Percentiles rank a stretch among this genome's conserved stretches.
phyloP scores from a whole-genome alignment of 2,888 invertebrate species.

The Zaprionus obscuricornis region DNA sequence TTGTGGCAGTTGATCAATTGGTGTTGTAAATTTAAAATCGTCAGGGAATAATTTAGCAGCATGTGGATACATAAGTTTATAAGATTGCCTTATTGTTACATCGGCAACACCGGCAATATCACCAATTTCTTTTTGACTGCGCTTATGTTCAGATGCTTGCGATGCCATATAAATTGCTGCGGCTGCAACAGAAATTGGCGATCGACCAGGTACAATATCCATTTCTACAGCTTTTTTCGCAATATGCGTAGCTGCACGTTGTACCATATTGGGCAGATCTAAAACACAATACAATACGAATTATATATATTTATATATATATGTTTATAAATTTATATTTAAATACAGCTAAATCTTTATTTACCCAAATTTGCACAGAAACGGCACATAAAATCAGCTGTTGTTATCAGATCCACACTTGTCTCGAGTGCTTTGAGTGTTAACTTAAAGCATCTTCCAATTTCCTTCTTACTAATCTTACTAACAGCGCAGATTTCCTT shows the following conservation, averaged over 20 bases:
- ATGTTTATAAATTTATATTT: background rate
- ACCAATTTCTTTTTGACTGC: slow-evolving; percentile 98
- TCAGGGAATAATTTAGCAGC: slow-evolving; percentile 96
- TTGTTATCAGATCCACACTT: slow-evolving; percentile 98
- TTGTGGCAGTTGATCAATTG: slow-evolving; percentile 96
- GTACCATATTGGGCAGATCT: slow-evolving; percentile 92
- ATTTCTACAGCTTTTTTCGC: slow-evolving; percentile 98
- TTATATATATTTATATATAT: background rate
- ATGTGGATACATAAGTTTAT: slow-evolving; percentile 98
- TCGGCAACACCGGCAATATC: slow-evolving; percentile 99
- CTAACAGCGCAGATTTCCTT: slow-evolving; percentile 99
- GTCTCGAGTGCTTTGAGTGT: slow-evolving; percentile 98
- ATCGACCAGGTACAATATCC: slow-evolving; percentile 98
- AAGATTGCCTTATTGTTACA: slow-evolving; percentile 98
- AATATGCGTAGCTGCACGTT: slow-evolving; percentile 97
- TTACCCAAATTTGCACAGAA: slow-evolving; percentile 97
- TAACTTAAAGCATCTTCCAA: slow-evolving; percentile 98
- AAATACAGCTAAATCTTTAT: too few relatives aligned
- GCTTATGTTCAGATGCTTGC: slow-evolving; percentile 97
- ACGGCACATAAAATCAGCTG: slow-evolving; percentile 99
- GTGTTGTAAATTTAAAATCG: slow-evolving; percentile 97
- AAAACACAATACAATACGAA: slow-evolving; percentile 3
- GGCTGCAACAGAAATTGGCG: slow-evolving; percentile 99
- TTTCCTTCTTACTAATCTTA: slow-evolving; percentile 99
- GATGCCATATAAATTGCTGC: slow-evolving; percentile 99